phyloP scores from a whole-genome alignment of 2,888 invertebrate species.

The Hylaea fasciaria region DNA sequence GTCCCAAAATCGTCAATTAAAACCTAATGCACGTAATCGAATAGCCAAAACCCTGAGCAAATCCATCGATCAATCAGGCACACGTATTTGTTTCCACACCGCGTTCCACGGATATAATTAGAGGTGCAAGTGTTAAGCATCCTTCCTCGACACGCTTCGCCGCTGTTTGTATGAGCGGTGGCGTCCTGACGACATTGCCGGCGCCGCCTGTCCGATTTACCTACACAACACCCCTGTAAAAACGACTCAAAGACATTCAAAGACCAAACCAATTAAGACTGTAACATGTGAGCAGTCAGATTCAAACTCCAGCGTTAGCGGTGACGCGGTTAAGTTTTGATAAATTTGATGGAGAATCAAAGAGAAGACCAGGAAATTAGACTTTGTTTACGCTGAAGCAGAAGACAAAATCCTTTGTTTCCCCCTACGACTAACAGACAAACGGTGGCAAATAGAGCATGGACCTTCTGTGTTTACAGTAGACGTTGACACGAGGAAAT shows the following conservation, averaged over 20 bases:
- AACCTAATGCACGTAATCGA: slow-evolving; percentile 38
- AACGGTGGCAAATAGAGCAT: slow-evolving; percentile 67
- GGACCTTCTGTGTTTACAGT: slow-evolving; percentile 61
- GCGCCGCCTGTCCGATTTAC: slow-evolving; percentile 80
- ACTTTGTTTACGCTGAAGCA: slow-evolving; percentile 78
- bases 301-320: slow-evolving; percentile 19
- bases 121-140: slow-evolving; percentile 81
- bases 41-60: slow-evolving; percentile 35
- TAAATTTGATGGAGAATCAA: slow-evolving; percentile 45
- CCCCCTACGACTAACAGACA: slow-evolving; percentile 67
- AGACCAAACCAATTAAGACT: slow-evolving; percentile 44
- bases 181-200: slow-evolving; percentile 77
- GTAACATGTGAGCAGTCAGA: slow-evolving; percentile 40
- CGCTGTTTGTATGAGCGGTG: slow-evolving; percentile 72
- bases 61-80: slow-evolving; percentile 44
- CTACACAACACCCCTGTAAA: slow-evolving; percentile 47
- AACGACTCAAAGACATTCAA: slow-evolving; percentile 51
- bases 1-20: slow-evolving; percentile 12
- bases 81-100: slow-evolving; percentile 72
- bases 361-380: slow-evolving; percentile 77
- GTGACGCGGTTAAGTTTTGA: slow-evolving; percentile 35
- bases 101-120: slow-evolving; percentile 78
- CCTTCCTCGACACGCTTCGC: slow-evolving; percentile 79
- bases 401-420: slow-evolving; percentile 79
- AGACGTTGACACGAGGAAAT: slow-evolving; percentile 80